These are phyloP conservation scores for Hystrix cristata DNA, from an alignment of 2,113 vertebrate species.

Conservation along the genomic window DNA sequence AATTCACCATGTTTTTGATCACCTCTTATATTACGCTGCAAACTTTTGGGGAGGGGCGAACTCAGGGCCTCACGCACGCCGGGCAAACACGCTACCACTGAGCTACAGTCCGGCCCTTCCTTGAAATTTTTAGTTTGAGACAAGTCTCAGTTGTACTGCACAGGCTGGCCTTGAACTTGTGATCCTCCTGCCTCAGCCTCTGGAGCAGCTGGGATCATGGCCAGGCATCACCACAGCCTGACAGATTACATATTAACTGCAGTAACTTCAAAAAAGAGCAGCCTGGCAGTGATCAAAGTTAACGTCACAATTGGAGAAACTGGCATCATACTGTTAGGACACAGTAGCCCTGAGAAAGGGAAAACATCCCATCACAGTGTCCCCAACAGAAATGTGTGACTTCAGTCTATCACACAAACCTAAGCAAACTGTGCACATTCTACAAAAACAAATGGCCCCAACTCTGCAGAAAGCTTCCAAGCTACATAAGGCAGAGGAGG, in stretches of 20 bases:
- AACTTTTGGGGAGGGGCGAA: not conserved
- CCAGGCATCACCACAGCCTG: not conserved
- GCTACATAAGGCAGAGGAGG: not conserved
- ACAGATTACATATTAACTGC: not conserved
- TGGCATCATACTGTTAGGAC: too few species aligned
- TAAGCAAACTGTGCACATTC: not conserved
- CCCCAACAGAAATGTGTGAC: not conserved
- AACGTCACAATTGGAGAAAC: not conserved
- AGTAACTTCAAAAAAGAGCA: not conserved
- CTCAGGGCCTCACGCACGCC: not conserved
- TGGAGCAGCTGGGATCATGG: not conserved
- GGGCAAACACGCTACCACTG: not conserved
- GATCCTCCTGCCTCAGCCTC: not conserved
- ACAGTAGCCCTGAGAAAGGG: accelerated
- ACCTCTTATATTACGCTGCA: not conserved
- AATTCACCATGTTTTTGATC: not conserved
- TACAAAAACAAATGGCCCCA: not conserved
- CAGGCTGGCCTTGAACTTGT: not conserved
- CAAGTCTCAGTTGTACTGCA: not conserved
- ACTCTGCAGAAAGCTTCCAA: not conserved
- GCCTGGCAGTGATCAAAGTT: not conserved
- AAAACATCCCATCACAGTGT: accelerated
- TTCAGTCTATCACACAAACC: not conserved
- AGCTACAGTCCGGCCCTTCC: not conserved
- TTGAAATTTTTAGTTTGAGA: not conserved